A percentile compares a stretch with the other conserved stretches of the same genome.
Conservation (phyloP, 2,113 vertebrate genomes). For the Cyanocitta stelleri region DNA sequence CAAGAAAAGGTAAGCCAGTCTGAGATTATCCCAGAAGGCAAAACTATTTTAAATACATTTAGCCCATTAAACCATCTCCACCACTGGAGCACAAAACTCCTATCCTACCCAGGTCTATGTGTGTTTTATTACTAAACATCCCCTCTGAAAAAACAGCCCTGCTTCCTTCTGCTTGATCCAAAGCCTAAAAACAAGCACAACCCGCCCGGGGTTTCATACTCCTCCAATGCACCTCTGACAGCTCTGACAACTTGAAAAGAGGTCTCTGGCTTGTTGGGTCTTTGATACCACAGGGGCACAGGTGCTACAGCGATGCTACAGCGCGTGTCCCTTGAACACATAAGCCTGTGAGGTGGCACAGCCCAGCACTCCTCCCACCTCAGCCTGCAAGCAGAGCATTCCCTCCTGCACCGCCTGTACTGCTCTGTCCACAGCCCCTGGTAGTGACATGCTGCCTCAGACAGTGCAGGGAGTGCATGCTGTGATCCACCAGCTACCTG, state of each 20-base stretch:
- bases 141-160: neutral
- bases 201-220: neutral
- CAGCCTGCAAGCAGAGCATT: neutral
- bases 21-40: neutral
- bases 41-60: slow-evolving; percentile 2
- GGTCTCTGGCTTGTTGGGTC: neutral
- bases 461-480: neutral
- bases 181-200: neutral
- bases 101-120: neutral
- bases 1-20: neutral
- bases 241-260: neutral
- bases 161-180: neutral
- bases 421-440: neutral
- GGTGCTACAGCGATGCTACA: neutral
- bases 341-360: neutral
- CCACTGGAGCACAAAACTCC: neutral
- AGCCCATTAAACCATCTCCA: neutral
- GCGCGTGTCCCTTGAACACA: neutral
- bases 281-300: neutral
- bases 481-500: neutral
- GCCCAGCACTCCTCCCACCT: neutral
- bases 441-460: neutral
- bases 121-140: neutral
- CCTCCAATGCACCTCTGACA: neutral
- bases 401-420: neutral